Conservation (phyloP, 2,888 invertebrate species). For the Clunio marinus region DNA sequence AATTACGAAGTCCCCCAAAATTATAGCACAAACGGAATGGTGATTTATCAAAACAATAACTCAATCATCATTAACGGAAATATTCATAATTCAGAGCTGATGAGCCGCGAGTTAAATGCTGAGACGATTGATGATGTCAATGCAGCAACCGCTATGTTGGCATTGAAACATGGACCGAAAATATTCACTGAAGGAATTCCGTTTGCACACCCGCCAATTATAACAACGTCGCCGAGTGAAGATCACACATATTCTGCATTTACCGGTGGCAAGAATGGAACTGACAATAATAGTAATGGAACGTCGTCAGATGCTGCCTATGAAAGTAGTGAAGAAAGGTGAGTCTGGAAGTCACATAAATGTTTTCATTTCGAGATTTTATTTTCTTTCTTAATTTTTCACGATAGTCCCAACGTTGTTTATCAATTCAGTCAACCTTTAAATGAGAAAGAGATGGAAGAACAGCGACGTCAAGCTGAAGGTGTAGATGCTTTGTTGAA, state of each 20-base stretch:
- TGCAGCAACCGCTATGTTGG: slow-evolving; percentile 82
- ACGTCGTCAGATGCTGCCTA: slow-evolving; percentile 57
- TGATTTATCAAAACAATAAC: slow-evolving; percentile 34
- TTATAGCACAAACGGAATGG: slow-evolving; percentile 13
- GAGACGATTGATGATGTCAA: slow-evolving; percentile 71
- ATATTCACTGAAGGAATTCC: slow-evolving; percentile 54
- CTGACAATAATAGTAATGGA: slow-evolving; percentile 50
- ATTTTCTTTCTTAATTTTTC: slow-evolving; percentile 33
- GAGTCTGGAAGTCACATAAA: too few relatives aligned
- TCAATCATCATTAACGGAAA: slow-evolving; percentile 38
- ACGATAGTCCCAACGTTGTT: slow-evolving; percentile 34
- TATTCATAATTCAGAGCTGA: slow-evolving; percentile 30
- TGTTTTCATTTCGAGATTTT: slow-evolving; percentile 4
- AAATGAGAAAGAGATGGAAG: slow-evolving; percentile 56
- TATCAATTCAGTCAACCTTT: slow-evolving; percentile 42
- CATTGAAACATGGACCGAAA: slow-evolving; percentile 78
- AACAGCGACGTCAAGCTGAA: slow-evolving; percentile 68
- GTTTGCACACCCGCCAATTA: slow-evolving; percentile 57
- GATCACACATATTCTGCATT: slow-evolving; percentile 87
- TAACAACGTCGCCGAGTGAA: slow-evolving; percentile 83
- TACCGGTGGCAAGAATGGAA: slow-evolving; percentile 41
- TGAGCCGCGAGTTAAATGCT: slow-evolving; percentile 44
- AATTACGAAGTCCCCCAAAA: slow-evolving; percentile 38
- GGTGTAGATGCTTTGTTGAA: slow-evolving; percentile 75
- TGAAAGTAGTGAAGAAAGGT: slow-evolving; percentile 57